Base-by-base conservation (phyloP, 2,797 vertebrate genomes). In the Tapera naevia region DNA sequence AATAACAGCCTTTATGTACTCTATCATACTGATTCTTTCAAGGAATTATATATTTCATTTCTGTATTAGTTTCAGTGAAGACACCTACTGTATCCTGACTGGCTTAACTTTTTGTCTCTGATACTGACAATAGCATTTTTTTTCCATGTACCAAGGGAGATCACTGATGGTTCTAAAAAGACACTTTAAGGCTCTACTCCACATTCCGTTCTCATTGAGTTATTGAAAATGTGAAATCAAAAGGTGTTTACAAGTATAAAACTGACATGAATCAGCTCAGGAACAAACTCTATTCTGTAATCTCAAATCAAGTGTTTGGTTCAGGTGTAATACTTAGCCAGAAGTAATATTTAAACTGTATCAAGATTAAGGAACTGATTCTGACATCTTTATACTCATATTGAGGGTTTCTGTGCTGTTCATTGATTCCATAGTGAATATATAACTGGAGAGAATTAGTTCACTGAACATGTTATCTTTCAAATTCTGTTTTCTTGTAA, bases 271-370 rank as follows among this genome's bases (percentile, higher is more conserved):
- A 94, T 93, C 80, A 89, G 35, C 80, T 92, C 82, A 91, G 76
- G 51, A 95, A 92, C 65, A 93, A 86, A 86, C 43, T 84, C 23
- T 5, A 89, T 70, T 62, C 72, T 94, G 83, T 90, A 87, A 94
- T 69, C 72, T 95, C 93, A 86, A 95, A 87, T 91, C 76, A 87
- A 58, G 67, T 79, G 60, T 62, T 86, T 93, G 50, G 62, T 89
- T 95, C 79, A 89, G 75, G 86, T 65, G 58, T 87, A 92, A 86
- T 78, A 86, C 70, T 88, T 96, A 88, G 88, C 94, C 94, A 96
- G 94, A 94, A 96, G 82, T 94, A 94, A 93, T 93, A 97, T 86
- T 95, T 95, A 92, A 93, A 92, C 89, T 64, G 28, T 45, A 53
- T 93, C 50, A 81, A 89, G 72, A 95, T 80, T 91, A 91, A 92